These are phyloP conservation scores for Parauchenoglanis ngamensis DNA, from an alignment of 2,797 vertebrate species.

Conservation along the genomic window DNA sequence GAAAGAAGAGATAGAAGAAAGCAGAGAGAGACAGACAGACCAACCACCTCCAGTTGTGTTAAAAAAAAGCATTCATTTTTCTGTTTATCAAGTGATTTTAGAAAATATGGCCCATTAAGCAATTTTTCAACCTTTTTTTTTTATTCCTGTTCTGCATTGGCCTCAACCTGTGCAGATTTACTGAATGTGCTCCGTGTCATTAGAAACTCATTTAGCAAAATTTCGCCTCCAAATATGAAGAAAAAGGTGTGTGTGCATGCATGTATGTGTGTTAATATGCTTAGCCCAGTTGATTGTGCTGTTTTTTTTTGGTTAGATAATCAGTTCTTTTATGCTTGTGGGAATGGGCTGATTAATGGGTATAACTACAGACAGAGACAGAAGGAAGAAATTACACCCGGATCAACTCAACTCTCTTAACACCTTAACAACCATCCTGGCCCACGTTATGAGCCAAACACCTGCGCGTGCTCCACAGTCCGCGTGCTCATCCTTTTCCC, in stretches of 20 bases:
- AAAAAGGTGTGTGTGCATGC: slow-evolving; percentile 8
- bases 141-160: slow-evolving; percentile 29
- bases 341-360: slow-evolving; percentile 56
- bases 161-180: slow-evolving; percentile 24
- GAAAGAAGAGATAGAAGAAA: slow-evolving; percentile 64
- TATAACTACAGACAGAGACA: slow-evolving; percentile 47
- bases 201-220: slow-evolving; percentile 56
- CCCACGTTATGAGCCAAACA: slow-evolving; percentile 48
- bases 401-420: slow-evolving; percentile 22
- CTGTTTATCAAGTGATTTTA: slow-evolving; percentile 52
- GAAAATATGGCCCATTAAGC: slow-evolving; percentile 59
- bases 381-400: slow-evolving; percentile 51
- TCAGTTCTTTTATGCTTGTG: slow-evolving; percentile 53
- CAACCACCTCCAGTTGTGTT: slow-evolving; percentile 29
- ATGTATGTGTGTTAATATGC: slow-evolving; percentile 47
- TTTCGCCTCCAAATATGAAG: slow-evolving; percentile 41
- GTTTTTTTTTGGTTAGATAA: slow-evolving; percentile 53
- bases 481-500: slow-evolving; percentile 6
- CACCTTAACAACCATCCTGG: slow-evolving; percentile 41
- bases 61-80: slow-evolving; percentile 27
- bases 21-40: slow-evolving; percentile 64
- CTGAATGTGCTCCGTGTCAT: slow-evolving; percentile 45
- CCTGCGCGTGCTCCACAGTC: slow-evolving; percentile 40
- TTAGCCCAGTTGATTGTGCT: slow-evolving; percentile 51
- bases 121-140: slow-evolving; percentile 48